A percentile compares a stretch with the other conserved stretches of the same genome.
Evolutionary conservation across 1,140 invertebrate genomes (phyloP).

Genomic region (Holcopasites calliopsidis): DNA sequence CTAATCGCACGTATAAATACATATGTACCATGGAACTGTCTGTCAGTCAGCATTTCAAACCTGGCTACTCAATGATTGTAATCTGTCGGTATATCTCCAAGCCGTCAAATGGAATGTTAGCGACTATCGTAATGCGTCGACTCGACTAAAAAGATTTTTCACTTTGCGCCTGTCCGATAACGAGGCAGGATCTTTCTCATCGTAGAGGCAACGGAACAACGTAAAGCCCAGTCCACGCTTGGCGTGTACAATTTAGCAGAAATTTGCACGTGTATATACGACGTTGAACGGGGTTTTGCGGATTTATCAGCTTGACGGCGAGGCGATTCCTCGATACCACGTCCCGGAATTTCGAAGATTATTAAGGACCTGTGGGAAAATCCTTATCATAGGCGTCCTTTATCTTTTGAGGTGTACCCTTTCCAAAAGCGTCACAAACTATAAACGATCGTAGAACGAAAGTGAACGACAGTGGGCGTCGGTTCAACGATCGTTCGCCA

Average conservation of each 20-base stretch:
- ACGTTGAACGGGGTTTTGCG: too few species aligned
- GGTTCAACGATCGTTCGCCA: constrained; percentile 29
- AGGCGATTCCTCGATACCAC: neutral
- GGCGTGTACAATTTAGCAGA: too few species aligned
- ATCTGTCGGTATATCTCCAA: neutral
- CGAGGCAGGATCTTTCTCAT: neutral
- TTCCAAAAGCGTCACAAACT: constrained; percentile 47
- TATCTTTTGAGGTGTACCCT: neutral
- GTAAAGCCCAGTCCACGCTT: too few species aligned
- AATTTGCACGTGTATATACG: too few species aligned
- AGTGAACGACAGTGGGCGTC: constrained; percentile 15
- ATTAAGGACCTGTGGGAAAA: constrained; percentile 1
- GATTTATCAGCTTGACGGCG: neutral
- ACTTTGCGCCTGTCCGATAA: neutral
- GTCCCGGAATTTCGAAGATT: neutral
- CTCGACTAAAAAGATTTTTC: neutral
- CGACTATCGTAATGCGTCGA: neutral
- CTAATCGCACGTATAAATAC: neutral
- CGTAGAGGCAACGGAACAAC: neutral
- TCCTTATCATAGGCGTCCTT: constrained; percentile 43
- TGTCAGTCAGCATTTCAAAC: neutral
- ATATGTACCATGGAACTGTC: neutral
- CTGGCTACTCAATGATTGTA: neutral
- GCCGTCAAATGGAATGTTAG: neutral
- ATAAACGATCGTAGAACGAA: constrained; percentile 57